Base-by-base conservation (phyloP, 2,888 invertebrate genomes). In the Eudemis profundana region DNA sequence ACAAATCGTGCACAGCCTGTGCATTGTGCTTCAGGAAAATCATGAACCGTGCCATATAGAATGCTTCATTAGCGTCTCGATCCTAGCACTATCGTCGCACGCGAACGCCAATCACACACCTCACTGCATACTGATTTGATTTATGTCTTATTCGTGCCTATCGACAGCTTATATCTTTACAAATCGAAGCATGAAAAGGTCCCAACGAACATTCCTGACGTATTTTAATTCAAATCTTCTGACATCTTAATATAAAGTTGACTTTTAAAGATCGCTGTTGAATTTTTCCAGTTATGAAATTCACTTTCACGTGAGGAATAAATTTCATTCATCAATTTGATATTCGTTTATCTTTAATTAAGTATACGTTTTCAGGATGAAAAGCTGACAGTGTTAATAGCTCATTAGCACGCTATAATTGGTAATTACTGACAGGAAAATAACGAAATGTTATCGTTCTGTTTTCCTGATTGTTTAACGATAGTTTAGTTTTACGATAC, bases 71-170 rank as follows among this genome's bases (percentile, higher is more conserved):
- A 33, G 33, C 8, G 33, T 33, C 33, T 33, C 33, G 33, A 4
- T 33, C 3, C 8, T 33, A 8, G 40, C 27, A 42, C n/a, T 29
- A 4, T 29, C 56, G n/a, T 56, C 17, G 23, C 19, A 50, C 61
- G 61, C 36, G 38, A 51, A 21, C 27, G 17, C 46, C 27, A 19
- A 42, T 62, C 61, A 54, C n/a, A 33, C 57, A 44, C 50, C 59
- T 59, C 38, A 12, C 19, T 47, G 65, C 53, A 67, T 57, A 63
- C 33, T 66, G 66, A 61, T 62, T 67, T 46, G 46, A 67, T 67
- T 57, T 57, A 67, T 67, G 44, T 57, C 56, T 44, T 23, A 29
- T 66, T 50, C 54, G 44, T 50, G 60, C 21, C 53, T 15, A 60
- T 47, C 21, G 19, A 36, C 15, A 23, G 14, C 23, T 47, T 29